Evolutionary conservation across 2,113 vertebrate genomes (phyloP).

Genomic region (Hydrolagus affinis): DNA sequence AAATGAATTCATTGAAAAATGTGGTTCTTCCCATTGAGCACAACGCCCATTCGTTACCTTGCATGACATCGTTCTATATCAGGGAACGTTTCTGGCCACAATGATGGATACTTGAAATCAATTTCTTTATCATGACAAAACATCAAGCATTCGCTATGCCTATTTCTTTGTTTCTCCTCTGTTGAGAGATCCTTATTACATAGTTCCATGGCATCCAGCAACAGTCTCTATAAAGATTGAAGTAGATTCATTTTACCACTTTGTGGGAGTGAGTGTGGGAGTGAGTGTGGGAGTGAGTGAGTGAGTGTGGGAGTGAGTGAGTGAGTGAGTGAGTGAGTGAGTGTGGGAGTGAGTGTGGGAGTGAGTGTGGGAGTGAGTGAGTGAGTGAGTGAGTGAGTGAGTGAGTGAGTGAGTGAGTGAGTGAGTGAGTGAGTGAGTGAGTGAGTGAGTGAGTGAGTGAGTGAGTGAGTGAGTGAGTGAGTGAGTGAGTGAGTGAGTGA

Average conservation of each 20-base stretch:
- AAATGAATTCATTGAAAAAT: slow-evolving; percentile 3
- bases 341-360: not conserved
- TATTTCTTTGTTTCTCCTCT: slow-evolving; percentile 74
- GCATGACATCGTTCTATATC: slow-evolving; percentile 64
- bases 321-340: not conserved
- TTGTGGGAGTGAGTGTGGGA: not conserved
- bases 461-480: not conserved
- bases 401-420: too few relatives aligned
- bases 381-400: too few relatives aligned
- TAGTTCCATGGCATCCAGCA: slow-evolving; percentile 83
- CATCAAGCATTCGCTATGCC: slow-evolving; percentile 76
- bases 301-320: not conserved
- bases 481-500: not conserved
- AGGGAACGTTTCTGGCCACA: slow-evolving; percentile 74
- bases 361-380: not conserved
- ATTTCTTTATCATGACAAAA: slow-evolving; percentile 63
- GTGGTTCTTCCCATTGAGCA: not conserved
- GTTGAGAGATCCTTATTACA: slow-evolving; percentile 64
- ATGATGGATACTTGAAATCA: slow-evolving; percentile 66
- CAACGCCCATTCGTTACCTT: slow-evolving; percentile 58
- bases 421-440: not conserved
- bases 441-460: not conserved
- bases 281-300: not conserved
- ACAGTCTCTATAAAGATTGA: slow-evolving; percentile 56
- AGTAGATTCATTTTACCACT: not conserved